These are phyloP conservation scores for Trogon surrucura DNA, from an alignment of 2,113 vertebrate species.

Conservation along the genomic window DNA sequence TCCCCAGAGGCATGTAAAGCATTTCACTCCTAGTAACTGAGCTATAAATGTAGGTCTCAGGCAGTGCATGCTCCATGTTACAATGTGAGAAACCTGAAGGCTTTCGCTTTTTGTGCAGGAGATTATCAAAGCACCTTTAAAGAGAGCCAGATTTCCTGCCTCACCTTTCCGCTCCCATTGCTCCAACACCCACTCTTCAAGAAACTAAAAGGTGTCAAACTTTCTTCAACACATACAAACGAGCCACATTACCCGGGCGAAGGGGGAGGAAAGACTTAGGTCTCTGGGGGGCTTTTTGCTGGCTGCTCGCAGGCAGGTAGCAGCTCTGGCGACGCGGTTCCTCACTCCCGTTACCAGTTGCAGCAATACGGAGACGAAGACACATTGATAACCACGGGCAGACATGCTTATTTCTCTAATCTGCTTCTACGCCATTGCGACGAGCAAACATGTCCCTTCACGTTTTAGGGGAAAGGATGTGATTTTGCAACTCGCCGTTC, in stretches of 20 bases:
- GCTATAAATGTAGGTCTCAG: constrained; percentile 6
- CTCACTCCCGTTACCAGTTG: neutral
- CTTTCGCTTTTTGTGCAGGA: constrained; percentile 48
- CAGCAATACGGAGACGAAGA: neutral
- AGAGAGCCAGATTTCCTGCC: constrained; percentile 23
- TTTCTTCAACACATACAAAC: neutral
- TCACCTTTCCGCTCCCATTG: neutral
- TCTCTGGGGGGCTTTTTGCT: neutral
- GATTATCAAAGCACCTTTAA: constrained; percentile 46
- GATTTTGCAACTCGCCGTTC: neutral
- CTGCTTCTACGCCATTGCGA: neutral
- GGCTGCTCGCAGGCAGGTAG: neutral
- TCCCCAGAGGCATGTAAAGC: constrained; percentile 34
- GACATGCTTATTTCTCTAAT: neutral
- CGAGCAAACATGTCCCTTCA: constrained; percentile 13
- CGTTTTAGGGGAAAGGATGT: constrained; percentile 23
- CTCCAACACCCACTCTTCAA: constrained; percentile 2
- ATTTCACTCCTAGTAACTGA: constrained; percentile 59
- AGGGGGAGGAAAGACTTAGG: neutral
- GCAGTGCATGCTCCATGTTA: neutral
- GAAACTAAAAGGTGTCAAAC: constrained; percentile 40
- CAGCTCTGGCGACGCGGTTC: neutral
- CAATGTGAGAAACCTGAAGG: constrained; percentile 31
- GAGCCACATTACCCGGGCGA: neutral
- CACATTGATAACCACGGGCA: neutral